Conservation (phyloP, 2,797 vertebrate species). For the Carduelis carduelis region DNA sequence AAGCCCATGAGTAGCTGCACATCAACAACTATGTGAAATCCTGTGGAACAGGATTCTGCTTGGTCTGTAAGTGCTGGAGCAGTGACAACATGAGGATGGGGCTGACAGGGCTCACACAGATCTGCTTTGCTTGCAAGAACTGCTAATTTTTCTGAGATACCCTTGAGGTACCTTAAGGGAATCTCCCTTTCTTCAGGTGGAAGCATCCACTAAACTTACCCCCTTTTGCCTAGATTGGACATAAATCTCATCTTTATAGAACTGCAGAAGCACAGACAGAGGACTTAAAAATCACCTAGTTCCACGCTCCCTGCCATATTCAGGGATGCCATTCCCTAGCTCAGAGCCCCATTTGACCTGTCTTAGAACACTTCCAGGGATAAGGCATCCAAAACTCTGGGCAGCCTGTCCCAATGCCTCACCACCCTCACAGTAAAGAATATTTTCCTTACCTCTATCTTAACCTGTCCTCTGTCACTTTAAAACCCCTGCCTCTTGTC, state of each 20-base stretch:
- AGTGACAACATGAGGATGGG: neutral
- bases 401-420: neutral
- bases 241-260: neutral
- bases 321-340: neutral
- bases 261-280: neutral
- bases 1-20: neutral
- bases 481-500: neutral
- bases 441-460: neutral
- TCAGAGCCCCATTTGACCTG: neutral
- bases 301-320: neutral
- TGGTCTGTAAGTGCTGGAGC: neutral
- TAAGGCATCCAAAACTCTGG: neutral
- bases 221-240: neutral
- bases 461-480: neutral
- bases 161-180: neutral
- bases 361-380: neutral
- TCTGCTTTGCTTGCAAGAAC: neutral
- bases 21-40: neutral
- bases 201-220: neutral
- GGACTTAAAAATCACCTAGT: neutral
- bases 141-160: neutral
- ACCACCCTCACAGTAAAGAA: neutral
- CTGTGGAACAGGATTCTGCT: neutral
- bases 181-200: neutral
- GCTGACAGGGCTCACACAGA: neutral